These are phyloP conservation scores for Lithobius niger DNA, from an alignment of 1,140 invertebrate genomes.

Conservation along the genomic window DNA sequence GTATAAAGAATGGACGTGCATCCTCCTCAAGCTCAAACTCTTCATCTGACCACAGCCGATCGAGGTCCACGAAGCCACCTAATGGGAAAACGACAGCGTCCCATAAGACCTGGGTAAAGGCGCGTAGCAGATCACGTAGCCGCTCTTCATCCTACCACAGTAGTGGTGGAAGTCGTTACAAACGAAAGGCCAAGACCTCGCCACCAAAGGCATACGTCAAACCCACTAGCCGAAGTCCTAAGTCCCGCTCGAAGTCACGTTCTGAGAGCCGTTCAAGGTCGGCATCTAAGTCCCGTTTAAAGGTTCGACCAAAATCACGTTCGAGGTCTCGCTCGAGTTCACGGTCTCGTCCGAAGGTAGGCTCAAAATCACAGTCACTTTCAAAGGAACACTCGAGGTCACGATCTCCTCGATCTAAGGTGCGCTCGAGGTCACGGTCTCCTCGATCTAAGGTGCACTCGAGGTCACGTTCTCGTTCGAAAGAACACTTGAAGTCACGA, in stretches of 20 bases:
- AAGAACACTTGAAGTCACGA: constrained; percentile 21
- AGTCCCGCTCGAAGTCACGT: background rate
- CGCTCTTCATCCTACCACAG: background rate
- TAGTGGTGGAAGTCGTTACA: background rate
- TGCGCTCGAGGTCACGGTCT: background rate
- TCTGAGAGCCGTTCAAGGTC: background rate
- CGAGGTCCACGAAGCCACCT: background rate
- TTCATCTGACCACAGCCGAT: too few species aligned
- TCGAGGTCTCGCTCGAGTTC: constrained; percentile 23
- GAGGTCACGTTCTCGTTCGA: constrained; percentile 23
- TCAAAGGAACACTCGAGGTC: constrained; percentile 24
- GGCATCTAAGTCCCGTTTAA: background rate
- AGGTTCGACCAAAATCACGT: constrained; percentile 21
- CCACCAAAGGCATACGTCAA: background rate
- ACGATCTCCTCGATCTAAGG: background rate
- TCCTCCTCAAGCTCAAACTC: too few species aligned
- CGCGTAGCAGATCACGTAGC: background rate
- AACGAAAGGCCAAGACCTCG: background rate
- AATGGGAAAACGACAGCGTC: background rate
- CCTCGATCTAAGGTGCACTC: background rate
- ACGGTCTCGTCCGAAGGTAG: constrained; percentile 17
- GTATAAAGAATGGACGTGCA: too few species aligned
- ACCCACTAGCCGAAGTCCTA: background rate
- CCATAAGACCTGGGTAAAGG: background rate
- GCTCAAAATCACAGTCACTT: constrained; percentile 21